Conservation (phyloP, 2,113 vertebrate genomes). For the Herpailurus yagouaroundi region DNA sequence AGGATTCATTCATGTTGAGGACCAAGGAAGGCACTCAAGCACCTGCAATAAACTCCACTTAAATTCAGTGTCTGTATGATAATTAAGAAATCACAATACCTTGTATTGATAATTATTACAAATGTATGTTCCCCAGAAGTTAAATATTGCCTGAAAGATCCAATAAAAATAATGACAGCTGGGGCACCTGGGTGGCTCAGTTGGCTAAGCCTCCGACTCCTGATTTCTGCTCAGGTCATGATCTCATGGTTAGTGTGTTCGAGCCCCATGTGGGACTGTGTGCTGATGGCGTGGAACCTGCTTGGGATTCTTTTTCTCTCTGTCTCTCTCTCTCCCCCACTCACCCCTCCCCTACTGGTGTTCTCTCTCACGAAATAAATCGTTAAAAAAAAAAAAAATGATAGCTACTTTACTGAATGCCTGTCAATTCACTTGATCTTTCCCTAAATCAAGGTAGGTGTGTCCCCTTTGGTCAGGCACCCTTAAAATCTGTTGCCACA, state of each 20-base stretch:
- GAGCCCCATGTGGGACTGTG: too few relatives aligned
- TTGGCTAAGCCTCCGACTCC: too few relatives aligned
- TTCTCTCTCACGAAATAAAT: too few relatives aligned
- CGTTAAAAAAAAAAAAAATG: background rate
- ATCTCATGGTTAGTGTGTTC: too few relatives aligned
- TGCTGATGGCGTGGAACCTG: too few relatives aligned
- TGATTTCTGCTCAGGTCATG: too few relatives aligned
- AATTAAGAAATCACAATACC: background rate
- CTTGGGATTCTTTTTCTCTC: too few relatives aligned
- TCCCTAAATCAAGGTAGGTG: background rate
- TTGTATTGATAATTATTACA: background rate
- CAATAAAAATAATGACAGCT: background rate
- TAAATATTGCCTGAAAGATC: background rate
- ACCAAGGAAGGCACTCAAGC: background rate
- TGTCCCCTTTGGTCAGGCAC: background rate
- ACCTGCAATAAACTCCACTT: slow-evolving; percentile 38
- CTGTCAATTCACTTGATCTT: background rate
- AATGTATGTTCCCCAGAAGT: slow-evolving; percentile 8
- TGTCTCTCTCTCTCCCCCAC: too few relatives aligned
- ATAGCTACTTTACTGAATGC: background rate
- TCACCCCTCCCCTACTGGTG: too few relatives aligned
- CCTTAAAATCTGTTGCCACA: background rate
- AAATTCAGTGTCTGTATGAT: slow-evolving; percentile 6
- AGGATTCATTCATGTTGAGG: background rate
- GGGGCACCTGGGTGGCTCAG: too few relatives aligned